phyloP scores from a whole-genome alignment of 1,140 invertebrate species.

The Atopsyche davidsoni region DNA sequence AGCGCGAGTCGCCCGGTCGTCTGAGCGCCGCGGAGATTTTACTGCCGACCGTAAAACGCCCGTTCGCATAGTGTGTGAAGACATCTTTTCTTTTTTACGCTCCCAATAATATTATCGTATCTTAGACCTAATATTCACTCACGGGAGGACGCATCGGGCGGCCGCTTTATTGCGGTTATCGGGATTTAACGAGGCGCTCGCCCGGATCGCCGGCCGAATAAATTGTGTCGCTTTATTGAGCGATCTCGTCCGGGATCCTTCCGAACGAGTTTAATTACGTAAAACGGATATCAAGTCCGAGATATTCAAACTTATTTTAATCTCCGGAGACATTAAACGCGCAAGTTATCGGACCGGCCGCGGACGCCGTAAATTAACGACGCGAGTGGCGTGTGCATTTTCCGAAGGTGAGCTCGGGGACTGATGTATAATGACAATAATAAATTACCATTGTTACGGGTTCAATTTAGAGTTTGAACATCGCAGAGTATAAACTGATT shows the following conservation, averaged over 20 bases:
- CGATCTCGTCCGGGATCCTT: constrained; percentile 18
- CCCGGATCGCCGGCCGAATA: constrained; percentile 13
- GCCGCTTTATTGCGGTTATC: constrained; percentile 23
- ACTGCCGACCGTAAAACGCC: constrained; percentile 28
- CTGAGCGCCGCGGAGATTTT: constrained; percentile 30
- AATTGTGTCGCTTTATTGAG: constrained; percentile 22
- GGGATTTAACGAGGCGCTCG: constrained; percentile 13
- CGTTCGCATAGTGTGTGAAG: constrained; percentile 31
- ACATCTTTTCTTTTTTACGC: constrained; percentile 27
- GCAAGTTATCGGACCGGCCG: no score
- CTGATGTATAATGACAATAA: no score
- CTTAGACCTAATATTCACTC: constrained; percentile 30
- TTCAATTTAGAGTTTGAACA: no score
- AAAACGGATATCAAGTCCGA: no score
- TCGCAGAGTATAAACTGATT: no score
- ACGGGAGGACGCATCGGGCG: constrained; percentile 26
- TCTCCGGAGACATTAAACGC: neutral
- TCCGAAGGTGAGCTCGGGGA: no score
- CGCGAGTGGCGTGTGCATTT: no score
- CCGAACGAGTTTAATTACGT: no score
- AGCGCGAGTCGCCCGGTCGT: constrained; percentile 6
- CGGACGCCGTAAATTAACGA: no score
- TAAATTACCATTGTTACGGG: no score
- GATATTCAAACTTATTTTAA: neutral
- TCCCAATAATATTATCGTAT: constrained; percentile 30